Evolutionary conservation across 2,113 vertebrate genomes (phyloP), one percentile per base, ranked within the genome.

Genomic region (Crocuta crocuta): DNA sequence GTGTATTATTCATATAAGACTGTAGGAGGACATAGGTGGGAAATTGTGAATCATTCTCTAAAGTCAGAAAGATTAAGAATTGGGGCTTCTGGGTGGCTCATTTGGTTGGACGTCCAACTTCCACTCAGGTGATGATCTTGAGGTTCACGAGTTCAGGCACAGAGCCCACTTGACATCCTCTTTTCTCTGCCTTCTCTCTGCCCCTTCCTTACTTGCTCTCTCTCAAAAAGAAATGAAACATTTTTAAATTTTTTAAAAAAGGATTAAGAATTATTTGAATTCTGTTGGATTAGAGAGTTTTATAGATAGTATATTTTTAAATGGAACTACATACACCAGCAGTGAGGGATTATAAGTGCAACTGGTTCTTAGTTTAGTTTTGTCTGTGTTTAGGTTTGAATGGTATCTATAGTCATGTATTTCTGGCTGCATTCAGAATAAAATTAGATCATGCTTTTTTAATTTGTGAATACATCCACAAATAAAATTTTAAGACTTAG

Each of bases 391-490:
- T 96, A 76, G 16, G 11, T 89, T 61, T 94, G 65, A 95, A 45
- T 94, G 66, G 23, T 70, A 73, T 55, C 21, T 91, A 33, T 87
- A 90, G 71, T 85, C n/a, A 19, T 85, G 1, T 68, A 35, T 93
- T 91, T 95, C 53, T 92, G 70, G 24, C 45, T 93, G 10, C 43
- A 89, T 89, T 95, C 33, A 43, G 61, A 95, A 95, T 85, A 96
- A 96, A 96, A 84, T 91, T 87, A 93, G 24, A 81, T 43, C 31
- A 48, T 71, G 7, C 16, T 70, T 91, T 93, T 95, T 96, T 45
- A 76, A 8, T 86, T 93, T 61, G 65, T 73, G 45, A 71, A 80
- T 74, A 89, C 43, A 71, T 70, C 87, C 45, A 83, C 58, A 81
- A 53, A 35, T 92, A 9, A 53, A 28, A 9, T 58, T 73, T 87